Conservation (phyloP, 2,888 invertebrate species). For the Agrypnus murinus region DNA sequence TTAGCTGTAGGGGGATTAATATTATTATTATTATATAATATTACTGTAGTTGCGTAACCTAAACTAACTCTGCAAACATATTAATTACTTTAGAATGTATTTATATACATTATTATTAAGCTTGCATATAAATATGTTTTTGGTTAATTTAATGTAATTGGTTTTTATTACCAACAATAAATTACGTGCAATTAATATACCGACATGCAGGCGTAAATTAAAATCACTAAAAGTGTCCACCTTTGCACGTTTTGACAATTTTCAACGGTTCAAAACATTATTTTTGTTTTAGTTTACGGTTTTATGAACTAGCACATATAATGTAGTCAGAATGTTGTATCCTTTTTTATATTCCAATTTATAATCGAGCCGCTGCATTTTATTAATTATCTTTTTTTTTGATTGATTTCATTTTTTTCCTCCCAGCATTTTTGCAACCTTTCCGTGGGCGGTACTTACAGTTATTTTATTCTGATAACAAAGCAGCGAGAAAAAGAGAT, state of each 20-base stretch:
- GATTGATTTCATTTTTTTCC: too few species aligned
- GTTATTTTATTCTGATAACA: neutral
- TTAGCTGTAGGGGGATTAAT: too few species aligned
- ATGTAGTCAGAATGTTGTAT: neutral
- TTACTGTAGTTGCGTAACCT: slow-evolving; percentile 13
- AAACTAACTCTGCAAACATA: neutral
- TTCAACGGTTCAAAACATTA: slow-evolving; percentile 12
- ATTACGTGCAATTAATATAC: slow-evolving; percentile 18
- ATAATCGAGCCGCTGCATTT: neutral
- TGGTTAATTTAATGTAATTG: slow-evolving; percentile 22
- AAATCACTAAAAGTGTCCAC: slow-evolving; percentile 3
- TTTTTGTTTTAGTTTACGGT: neutral
- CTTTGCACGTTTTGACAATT: slow-evolving; percentile 24
- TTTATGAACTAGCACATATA: neutral
- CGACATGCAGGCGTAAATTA: slow-evolving; percentile 2
- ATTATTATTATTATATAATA: too few species aligned
- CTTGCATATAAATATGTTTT: neutral
- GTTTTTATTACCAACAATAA: slow-evolving; percentile 23
- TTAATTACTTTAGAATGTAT: slow-evolving; percentile 5
- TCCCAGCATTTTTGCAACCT: neutral
- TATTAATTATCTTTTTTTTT: neutral
- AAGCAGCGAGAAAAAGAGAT: neutral
- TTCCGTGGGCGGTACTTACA: slow-evolving; percentile 6
- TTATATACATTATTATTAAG: too few species aligned
- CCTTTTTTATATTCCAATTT: neutral